Evolutionary conservation across 2,888 invertebrate genomes (phyloP).

Genomic region (Lathronympha strigana): DNA sequence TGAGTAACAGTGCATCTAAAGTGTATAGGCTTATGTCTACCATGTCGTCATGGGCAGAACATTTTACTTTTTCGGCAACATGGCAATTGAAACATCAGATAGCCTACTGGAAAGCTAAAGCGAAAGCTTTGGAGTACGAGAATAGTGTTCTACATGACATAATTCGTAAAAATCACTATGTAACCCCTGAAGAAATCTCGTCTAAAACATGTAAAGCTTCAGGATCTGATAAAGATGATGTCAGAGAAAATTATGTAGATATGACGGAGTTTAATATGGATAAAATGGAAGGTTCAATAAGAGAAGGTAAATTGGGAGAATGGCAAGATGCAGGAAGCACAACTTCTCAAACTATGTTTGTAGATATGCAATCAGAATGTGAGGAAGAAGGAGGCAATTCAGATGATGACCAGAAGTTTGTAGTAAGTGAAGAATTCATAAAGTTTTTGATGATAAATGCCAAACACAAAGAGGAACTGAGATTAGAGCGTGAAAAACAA

Average conservation of each 20-base stretch:
- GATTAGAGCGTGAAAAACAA: constrained; percentile 59
- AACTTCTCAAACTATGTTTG: constrained; percentile 42
- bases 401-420: constrained; percentile 62
- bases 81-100: constrained; percentile 84
- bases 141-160: constrained; percentile 82
- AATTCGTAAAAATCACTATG: constrained; percentile 63
- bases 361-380: constrained; percentile 45
- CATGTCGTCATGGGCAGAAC: constrained; percentile 75
- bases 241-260: constrained; percentile 29
- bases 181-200: constrained; percentile 46
- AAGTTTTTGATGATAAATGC: constrained; percentile 85
- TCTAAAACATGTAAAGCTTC: constrained; percentile 45
- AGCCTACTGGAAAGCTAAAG: constrained; percentile 86
- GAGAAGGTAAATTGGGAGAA: constrained; percentile 46
- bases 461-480: constrained; percentile 76
- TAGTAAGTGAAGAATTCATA: constrained; percentile 86
- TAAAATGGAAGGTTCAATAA: constrained; percentile 10
- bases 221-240: constrained; percentile 39
- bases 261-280: not conserved
- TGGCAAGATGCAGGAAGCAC: constrained; percentile 49
- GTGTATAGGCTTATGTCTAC: constrained; percentile 51
- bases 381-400: constrained; percentile 59
- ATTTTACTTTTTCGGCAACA: constrained; percentile 67
- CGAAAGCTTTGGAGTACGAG: constrained; percentile 83
- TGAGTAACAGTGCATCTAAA: constrained; percentile 47